These are phyloP conservation scores for Hypocryptadius cinnamomeus DNA, from an alignment of 2,113 vertebrate genomes.

Conservation along the genomic window DNA sequence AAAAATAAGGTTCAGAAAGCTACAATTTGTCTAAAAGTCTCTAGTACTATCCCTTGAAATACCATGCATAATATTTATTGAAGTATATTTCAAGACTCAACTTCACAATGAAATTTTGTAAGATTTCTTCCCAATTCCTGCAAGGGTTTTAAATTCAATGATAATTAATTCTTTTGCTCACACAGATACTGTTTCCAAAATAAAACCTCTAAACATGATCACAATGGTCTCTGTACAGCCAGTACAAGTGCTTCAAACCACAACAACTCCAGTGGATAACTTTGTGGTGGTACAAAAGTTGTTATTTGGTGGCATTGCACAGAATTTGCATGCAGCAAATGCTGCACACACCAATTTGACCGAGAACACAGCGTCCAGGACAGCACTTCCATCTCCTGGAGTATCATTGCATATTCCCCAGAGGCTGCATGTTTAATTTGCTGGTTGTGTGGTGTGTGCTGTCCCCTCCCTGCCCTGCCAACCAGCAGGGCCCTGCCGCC, in stretches of 20 bases:
- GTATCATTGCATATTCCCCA: rapidly evolving
- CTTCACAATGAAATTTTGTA: not conserved
- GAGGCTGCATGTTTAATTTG: not conserved
- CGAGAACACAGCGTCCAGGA: not conserved
- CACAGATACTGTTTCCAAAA: not conserved
- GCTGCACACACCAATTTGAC: not conserved
- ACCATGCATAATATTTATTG: not conserved
- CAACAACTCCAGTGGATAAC: not conserved
- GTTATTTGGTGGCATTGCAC: not conserved
- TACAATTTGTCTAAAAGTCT: not conserved
- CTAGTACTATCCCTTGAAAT: not conserved
- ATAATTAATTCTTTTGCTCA: not conserved
- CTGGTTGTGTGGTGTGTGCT: not conserved
- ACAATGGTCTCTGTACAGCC: not conserved
- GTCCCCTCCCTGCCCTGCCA: not conserved
- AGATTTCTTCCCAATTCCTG: not conserved
- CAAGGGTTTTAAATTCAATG: not conserved
- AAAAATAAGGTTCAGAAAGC: not conserved
- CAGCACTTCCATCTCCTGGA: not conserved
- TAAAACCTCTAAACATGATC: not conserved
- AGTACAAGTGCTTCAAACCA: not conserved
- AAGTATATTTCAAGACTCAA: not conserved
- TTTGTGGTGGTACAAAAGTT: not conserved
- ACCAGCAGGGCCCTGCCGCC: not conserved
- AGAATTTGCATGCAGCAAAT: not conserved